phyloP scores from a whole-genome alignment of 2,113 vertebrate genomes.

The Microcebus jonahi region DNA sequence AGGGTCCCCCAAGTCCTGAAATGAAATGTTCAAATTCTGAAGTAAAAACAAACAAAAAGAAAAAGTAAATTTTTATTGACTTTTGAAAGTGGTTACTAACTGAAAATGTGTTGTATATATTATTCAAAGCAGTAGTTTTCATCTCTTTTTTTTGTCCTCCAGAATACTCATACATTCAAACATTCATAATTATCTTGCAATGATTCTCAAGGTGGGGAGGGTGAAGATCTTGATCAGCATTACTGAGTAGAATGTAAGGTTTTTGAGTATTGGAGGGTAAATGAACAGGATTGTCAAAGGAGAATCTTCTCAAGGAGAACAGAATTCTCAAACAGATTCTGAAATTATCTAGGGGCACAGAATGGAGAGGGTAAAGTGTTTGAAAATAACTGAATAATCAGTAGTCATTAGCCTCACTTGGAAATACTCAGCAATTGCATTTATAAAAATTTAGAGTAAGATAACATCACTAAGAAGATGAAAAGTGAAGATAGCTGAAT shows the following conservation, averaged over 20 bases:
- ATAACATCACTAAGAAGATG: background rate
- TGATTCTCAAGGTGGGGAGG: background rate
- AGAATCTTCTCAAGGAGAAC: no score
- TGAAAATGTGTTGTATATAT: background rate
- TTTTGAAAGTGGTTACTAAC: slow-evolving; percentile 14
- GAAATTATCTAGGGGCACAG: background rate
- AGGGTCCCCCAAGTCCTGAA: slow-evolving; percentile 94
- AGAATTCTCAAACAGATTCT: background rate
- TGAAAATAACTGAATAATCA: background rate
- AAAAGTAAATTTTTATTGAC: background rate
- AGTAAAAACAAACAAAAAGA: slow-evolving; percentile 49
- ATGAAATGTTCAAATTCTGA: slow-evolving; percentile 95
- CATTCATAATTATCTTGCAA: background rate
- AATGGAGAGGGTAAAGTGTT: background rate
- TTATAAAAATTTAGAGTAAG: background rate
- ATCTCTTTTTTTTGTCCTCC: background rate
- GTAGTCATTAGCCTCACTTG: background rate
- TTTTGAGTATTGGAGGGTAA: background rate
- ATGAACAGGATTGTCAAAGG: background rate
- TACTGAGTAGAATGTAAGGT: background rate
- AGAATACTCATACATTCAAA: background rate
- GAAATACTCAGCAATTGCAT: slow-evolving; percentile 12
- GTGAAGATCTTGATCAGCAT: background rate
- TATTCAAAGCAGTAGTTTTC: background rate
- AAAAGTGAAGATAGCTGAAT: background rate